Conservation (phyloP, 1,140 invertebrate species). For the Penaeus chinensis region DNA sequence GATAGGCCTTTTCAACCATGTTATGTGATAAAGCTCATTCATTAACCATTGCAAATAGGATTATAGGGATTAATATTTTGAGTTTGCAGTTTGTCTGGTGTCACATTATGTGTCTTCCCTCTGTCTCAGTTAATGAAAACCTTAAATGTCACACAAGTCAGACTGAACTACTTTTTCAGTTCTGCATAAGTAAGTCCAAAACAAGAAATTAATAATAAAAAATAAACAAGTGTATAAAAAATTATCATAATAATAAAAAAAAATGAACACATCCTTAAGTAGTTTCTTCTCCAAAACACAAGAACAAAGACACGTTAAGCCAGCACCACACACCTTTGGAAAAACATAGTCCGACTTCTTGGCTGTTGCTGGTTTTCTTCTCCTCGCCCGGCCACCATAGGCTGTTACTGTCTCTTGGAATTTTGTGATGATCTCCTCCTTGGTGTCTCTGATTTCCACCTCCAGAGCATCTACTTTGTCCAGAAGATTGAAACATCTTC, state of each 20-base stretch:
- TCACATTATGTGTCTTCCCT: too few relatives aligned
- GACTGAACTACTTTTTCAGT: too few relatives aligned
- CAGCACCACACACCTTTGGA: slow-evolving; percentile 28
- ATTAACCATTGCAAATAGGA: too few relatives aligned
- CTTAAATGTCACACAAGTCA: too few relatives aligned
- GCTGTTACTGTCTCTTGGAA: slow-evolving; percentile 45
- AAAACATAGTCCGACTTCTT: slow-evolving; percentile 55
- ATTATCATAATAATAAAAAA: neutral
- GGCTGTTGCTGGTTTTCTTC: slow-evolving; percentile 46
- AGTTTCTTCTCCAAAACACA: too few relatives aligned
- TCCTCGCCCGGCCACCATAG: slow-evolving; percentile 49
- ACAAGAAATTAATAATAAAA: neutral
- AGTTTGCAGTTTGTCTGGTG: too few relatives aligned
- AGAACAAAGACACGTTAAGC: too few relatives aligned
- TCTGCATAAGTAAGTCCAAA: too few relatives aligned
- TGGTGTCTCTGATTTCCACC: slow-evolving; percentile 50
- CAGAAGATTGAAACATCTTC: slow-evolving; percentile 40
- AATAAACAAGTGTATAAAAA: neutral
- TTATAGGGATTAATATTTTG: too few relatives aligned
- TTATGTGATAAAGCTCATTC: too few relatives aligned
- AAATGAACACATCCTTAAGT: neutral
- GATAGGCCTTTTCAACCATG: too few relatives aligned
- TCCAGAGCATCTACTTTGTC: slow-evolving; percentile 39
- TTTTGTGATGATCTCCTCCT: slow-evolving; percentile 50
- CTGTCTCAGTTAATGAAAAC: too few relatives aligned